Evolutionary conservation across 2,888 invertebrate genomes (phyloP), one percentile per base, ranked within the genome.

Genomic region (Xylota sylvarum): DNA sequence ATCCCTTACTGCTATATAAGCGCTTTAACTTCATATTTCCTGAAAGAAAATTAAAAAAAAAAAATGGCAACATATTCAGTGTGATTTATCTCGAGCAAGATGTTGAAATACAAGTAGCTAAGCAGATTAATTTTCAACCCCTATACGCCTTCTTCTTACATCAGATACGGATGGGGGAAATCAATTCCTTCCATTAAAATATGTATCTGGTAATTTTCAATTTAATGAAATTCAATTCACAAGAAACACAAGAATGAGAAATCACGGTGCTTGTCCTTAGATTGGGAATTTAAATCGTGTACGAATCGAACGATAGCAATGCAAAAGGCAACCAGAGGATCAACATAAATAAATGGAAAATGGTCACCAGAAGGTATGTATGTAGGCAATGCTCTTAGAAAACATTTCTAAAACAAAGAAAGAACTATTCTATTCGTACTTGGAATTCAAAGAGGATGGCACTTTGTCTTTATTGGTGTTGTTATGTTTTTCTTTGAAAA

Each of bases 291-390:
- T 10, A 19, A 60, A 37, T 37, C 19, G 37, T 37, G 19, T 60
- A 19, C 40, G 5, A 19, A 60, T 19, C 17, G 37, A 40, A 56
- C 27, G 32, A 30, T 10, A 30, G 30, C n/a, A 55, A 55, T 14
- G 30, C 17, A 48, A 48, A 50, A 56, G 32, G 14, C n/a, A 6
- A 14, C 9, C 32, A 56, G 32, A 56, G 56, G 56, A 56, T 56
- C 32, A 56, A 32, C 32, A 56, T 56, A 56, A 56, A 32, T 56
- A 27, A 56, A 32, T 56, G 14, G 9, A 2, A 35, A 56, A 17
- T 30, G 9, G 4, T 1, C 14, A 30, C 9, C 5, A 17, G 32
- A 12, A 55, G 10, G 32, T 32, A 32, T 14, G 32, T 32, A 32
- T 14, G 14, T 43, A 14, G n/a, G n/a, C 43, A 43, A 43, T 14